phyloP scores from a whole-genome alignment of 1,140 invertebrate species.

The Brachionus angularis region DNA sequence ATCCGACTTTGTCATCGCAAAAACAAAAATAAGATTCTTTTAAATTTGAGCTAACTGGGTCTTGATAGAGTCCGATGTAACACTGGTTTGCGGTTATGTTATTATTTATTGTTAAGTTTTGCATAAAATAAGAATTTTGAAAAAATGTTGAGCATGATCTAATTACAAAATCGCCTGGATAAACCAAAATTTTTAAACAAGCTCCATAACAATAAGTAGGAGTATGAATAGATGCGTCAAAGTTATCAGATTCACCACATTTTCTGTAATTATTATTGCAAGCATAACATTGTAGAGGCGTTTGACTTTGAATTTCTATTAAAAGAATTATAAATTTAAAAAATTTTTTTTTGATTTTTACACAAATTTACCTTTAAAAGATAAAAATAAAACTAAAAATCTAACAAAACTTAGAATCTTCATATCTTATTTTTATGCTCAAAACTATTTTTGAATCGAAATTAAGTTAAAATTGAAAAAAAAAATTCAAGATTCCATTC shows the following conservation, averaged over 20 bases:
- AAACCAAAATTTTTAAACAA: constrained; percentile 29
- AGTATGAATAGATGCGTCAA: constrained; percentile 7
- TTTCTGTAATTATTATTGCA: constrained; percentile 38
- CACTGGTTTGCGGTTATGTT: not conserved
- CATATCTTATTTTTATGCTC: too few species aligned
- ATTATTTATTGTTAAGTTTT: constrained; percentile 6
- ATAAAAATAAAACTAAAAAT: constrained; percentile 12
- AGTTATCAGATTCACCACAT: constrained; percentile 3
- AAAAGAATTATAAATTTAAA: not conserved
- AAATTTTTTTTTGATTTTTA: constrained; percentile 28
- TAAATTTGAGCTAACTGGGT: not conserved
- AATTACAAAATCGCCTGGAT: constrained; percentile 26
- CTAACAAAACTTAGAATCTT: too few species aligned
- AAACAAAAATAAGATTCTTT: constrained; percentile 15
- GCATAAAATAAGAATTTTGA: constrained; percentile 13
- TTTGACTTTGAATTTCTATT: not conserved
- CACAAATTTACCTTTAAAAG: too few species aligned
- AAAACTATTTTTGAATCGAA: too few species aligned
- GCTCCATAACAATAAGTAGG: constrained; percentile 13
- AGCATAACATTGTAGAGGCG: constrained; percentile 18
- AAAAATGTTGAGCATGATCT: constrained; percentile 30
- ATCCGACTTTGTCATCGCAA: constrained; percentile 36
- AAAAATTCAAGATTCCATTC: too few species aligned
- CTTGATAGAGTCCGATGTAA: constrained; percentile 8
- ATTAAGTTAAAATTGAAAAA: too few species aligned